Percentiles rank a stretch among this genome's conserved stretches.
Evolutionary conservation across 2,113 vertebrate genomes (phyloP).

Genomic region (Psittacula cyanocephala): DNA sequence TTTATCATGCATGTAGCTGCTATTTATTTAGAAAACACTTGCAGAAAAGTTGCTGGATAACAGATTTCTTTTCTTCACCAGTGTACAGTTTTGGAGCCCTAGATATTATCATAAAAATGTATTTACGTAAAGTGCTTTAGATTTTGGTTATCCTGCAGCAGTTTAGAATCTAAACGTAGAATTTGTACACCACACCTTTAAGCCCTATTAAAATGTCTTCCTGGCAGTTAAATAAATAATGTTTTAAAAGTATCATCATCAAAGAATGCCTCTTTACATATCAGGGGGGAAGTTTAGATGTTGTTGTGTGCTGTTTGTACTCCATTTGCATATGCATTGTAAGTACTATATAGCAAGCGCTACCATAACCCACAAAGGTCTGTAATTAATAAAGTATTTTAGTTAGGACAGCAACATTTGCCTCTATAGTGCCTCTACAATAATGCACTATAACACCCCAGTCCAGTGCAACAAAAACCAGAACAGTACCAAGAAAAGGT

Average conservation of each 20-base stretch:
- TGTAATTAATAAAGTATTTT: background rate
- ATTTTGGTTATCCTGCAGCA: background rate
- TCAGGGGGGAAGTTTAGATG: background rate
- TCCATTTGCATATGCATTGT: background rate
- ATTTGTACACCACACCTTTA: background rate
- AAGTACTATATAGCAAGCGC: background rate
- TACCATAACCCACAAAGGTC: background rate
- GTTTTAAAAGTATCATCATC: background rate
- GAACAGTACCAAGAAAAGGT: background rate
- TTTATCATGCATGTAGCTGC: background rate
- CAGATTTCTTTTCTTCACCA: background rate
- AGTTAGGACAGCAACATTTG: background rate
- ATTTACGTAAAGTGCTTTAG: background rate
- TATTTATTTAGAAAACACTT: background rate
- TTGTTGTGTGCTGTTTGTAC: background rate
- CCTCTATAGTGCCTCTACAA: background rate
- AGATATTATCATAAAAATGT: background rate
- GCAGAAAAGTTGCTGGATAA: background rate
- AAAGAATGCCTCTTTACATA: background rate
- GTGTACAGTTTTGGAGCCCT: background rate
- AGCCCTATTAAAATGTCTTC: background rate
- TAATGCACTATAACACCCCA: background rate
- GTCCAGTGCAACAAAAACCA: background rate
- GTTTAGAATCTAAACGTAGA: background rate
- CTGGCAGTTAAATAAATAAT: background rate